These are phyloP conservation scores for Aphis gossypii DNA, from an alignment of 1,140 invertebrate species.

Conservation along the genomic window DNA sequence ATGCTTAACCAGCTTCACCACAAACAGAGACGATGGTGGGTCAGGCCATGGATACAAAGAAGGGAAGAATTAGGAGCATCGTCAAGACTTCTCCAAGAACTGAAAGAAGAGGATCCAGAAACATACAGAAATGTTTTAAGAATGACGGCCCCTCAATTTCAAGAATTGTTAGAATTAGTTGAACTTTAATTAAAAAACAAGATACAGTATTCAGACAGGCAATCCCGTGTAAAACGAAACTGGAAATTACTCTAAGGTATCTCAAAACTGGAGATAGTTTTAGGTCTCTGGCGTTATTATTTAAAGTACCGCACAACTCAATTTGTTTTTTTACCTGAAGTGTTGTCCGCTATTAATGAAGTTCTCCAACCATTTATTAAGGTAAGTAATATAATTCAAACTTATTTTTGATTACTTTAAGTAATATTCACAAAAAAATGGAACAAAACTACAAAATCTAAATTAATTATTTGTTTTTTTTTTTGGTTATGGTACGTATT, in stretches of 20 bases:
- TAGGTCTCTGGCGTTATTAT: conserved; percentile 61
- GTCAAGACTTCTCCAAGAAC: not conserved
- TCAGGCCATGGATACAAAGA: too few relatives aligned
- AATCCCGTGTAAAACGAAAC: conserved; percentile 59
- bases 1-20: too few relatives aligned
- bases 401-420: conserved; percentile 4
- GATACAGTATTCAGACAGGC: conserved; percentile 61
- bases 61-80: not conserved
- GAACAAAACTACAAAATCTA: too few relatives aligned
- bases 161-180: conserved; percentile 59
- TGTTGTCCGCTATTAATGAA: conserved; percentile 59
- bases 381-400: conserved; percentile 19
- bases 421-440: too few relatives aligned
- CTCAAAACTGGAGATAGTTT: conserved; percentile 62
- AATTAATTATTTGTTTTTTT: too few relatives aligned
- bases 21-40: too few relatives aligned
- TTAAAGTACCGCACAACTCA: conserved; percentile 59
- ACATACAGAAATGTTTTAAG: conserved; percentile 58
- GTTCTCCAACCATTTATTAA: conserved; percentile 4
- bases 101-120: conserved; percentile 1
- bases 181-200: conserved; percentile 57
- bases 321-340: conserved; percentile 56
- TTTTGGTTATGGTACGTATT: too few relatives aligned
- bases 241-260: conserved; percentile 61
- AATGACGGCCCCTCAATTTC: conserved; percentile 61